A percentile compares a stretch with the other conserved stretches of the same genome.
Evolutionary conservation across 2,797 vertebrate species (phyloP).

Genomic region (Acrossocheilus fasciatus): DNA sequence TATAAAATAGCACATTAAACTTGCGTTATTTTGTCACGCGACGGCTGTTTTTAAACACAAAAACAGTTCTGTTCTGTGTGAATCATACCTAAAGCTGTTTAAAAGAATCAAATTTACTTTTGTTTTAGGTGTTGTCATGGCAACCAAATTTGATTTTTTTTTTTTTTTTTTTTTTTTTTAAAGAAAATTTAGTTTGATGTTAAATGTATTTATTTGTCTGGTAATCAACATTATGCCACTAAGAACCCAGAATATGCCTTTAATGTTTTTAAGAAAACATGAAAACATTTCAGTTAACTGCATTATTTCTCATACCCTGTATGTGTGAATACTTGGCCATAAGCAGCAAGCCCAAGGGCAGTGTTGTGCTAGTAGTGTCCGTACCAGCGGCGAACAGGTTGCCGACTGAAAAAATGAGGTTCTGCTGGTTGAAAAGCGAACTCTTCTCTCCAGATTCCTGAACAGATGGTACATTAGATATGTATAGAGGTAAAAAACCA

Average conservation of each 20-base stretch:
- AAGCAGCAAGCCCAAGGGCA: slow-evolving; percentile 70
- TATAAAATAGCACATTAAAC: too few relatives aligned
- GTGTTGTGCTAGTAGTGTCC: slow-evolving; percentile 71
- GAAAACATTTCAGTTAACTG: background rate
- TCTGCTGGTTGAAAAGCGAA: background rate
- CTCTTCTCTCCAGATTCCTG: background rate
- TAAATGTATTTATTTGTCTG: background rate
- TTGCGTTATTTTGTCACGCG: too few relatives aligned
- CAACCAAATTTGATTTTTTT: too few relatives aligned
- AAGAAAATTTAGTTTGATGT: too few relatives aligned
- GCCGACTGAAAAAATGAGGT: slow-evolving; percentile 56
- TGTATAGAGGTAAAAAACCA: background rate
- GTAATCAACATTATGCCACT: background rate
- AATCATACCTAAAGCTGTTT: too few relatives aligned
- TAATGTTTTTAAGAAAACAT: background rate
- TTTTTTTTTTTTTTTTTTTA: too few relatives aligned
- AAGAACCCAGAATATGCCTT: too few relatives aligned
- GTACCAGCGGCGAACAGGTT: slow-evolving; percentile 75
- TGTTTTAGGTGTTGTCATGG: background rate
- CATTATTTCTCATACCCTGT: slow-evolving; percentile 66
- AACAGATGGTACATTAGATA: background rate
- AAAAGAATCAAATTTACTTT: too few relatives aligned
- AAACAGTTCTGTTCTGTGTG: too few relatives aligned
- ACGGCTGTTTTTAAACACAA: too few relatives aligned
- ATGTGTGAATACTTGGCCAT: slow-evolving; percentile 76